These are phyloP conservation scores for Potorous gilbertii DNA, from an alignment of 2,797 vertebrate species.

Conservation along the genomic window DNA sequence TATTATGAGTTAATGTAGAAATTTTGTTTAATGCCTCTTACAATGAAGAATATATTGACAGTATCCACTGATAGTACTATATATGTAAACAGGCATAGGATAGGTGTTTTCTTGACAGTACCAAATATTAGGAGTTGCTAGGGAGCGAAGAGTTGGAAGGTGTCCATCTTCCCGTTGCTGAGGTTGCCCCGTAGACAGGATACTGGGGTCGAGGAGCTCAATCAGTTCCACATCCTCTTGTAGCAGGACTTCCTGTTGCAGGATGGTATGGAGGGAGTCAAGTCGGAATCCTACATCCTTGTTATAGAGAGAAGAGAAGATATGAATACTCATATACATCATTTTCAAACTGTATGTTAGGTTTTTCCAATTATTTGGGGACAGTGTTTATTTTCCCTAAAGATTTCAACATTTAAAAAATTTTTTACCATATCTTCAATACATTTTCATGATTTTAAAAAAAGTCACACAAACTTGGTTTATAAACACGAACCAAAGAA, in stretches of 20 bases:
- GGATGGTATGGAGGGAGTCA: slow-evolving; percentile 93
- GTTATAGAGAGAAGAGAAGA: slow-evolving; percentile 66
- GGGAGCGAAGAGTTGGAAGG: slow-evolving; percentile 90
- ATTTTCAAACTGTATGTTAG: slow-evolving; percentile 58
- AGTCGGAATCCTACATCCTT: slow-evolving; percentile 95
- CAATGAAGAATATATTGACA: slow-evolving; percentile 39
- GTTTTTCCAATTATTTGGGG: slow-evolving; percentile 20
- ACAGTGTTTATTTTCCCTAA: slow-evolving; percentile 48
- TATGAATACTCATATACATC: slow-evolving; percentile 68
- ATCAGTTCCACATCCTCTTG: slow-evolving; percentile 99
- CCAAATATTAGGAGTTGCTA: slow-evolving; percentile 94
- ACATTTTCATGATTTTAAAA: background rate
- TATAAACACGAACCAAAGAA: slow-evolving; percentile 52
- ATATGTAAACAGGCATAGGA: slow-evolving; percentile 55
- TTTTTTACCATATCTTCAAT: slow-evolving; percentile 43
- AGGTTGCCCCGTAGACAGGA: slow-evolving; percentile 92
- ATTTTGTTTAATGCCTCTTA: slow-evolving; percentile 52
- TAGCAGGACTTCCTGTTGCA: slow-evolving; percentile 97
- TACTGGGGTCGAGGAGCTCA: slow-evolving; percentile 95
- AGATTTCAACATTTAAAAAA: slow-evolving; percentile 59
- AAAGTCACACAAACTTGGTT: background rate
- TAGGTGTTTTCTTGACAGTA: slow-evolving; percentile 85
- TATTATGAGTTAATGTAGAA: slow-evolving; percentile 8
- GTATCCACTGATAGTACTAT: slow-evolving; percentile 60
- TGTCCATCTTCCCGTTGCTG: slow-evolving; percentile 87